Evolutionary conservation across 2,797 vertebrate genomes (phyloP), one percentile per base, ranked within the genome.

Genomic region (Esox masquinongy): DNA sequence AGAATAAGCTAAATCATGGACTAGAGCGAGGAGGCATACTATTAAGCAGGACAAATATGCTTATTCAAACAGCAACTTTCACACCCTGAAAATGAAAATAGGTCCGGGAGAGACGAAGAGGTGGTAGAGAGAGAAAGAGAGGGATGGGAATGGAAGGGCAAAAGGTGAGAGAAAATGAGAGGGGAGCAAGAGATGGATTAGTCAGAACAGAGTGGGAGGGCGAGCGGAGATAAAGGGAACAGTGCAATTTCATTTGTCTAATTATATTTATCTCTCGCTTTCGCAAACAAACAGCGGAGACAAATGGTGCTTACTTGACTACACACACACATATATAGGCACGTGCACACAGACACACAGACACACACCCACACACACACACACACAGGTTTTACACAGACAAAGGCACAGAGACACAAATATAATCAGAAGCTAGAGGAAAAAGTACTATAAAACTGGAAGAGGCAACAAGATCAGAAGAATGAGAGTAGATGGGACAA

Each of bases 1-100:
- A 83, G 85, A 82, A 85, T 85, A 83, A 90, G 89, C 89, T 90
- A 88, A 92, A 92, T 92, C 89, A 91, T 86, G 90, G 80, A 85
- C 89, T 85, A 12, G 83, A 90, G 88, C 83, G 82, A 87, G 89
- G 86, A 88, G 88, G 90, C 89, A 88, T 87, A 89, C 88, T 88
- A 93, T 94, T 94, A 94, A 92, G 89, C 91, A 91, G 91, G 91
- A 93, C 92, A 93, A 93, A 94, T 93, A 93, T 93, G 92, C 90
- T 91, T 91, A 92, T 94, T 94, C 92, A 94, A 92, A 93, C 90
- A 89, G 90, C 88, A 90, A 93, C 91, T 91, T 92, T 88, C 91
- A 88, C 89, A 89, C 86, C 73, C 80, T 83, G 83, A 90, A 87
- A 90, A 77, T 66, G 31, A 59, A 80, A 90, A 90, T 85, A 82